Conservation (phyloP, 2,113 vertebrate species). For the Megaleporinus macrocephalus region DNA sequence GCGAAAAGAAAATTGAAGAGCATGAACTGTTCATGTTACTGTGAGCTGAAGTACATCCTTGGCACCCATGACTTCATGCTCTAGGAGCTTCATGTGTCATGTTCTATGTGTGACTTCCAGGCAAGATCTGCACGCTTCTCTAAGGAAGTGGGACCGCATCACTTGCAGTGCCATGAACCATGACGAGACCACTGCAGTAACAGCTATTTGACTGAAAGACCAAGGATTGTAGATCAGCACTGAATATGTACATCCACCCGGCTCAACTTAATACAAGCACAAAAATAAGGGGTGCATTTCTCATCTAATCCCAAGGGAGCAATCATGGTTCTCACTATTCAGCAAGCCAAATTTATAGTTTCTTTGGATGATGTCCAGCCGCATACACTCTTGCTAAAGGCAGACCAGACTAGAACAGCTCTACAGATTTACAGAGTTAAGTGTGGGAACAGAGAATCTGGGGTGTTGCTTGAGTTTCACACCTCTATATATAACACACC, state of each 20-base stretch:
- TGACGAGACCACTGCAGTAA: background rate
- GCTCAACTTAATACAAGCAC: too few species aligned
- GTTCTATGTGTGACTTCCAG: background rate
- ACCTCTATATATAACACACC: slow-evolving; percentile 59
- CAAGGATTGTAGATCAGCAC: background rate
- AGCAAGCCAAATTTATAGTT: background rate
- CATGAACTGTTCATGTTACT: background rate
- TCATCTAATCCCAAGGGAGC: background rate
- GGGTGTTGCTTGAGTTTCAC: slow-evolving; percentile 52
- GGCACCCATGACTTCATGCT: background rate
- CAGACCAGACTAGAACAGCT: background rate
- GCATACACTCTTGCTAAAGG: slow-evolving; percentile 11
- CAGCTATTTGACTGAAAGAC: background rate
- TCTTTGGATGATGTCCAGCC: slow-evolving; percentile 18
- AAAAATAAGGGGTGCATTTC: background rate
- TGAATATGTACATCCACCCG: background rate
- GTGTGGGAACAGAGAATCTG: slow-evolving; percentile 46
- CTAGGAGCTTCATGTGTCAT: background rate
- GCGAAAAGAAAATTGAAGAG: background rate
- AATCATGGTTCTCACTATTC: background rate
- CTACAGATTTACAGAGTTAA: slow-evolving; percentile 31
- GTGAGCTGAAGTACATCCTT: background rate
- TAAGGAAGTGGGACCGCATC: background rate
- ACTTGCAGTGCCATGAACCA: background rate
- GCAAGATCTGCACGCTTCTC: background rate